A percentile compares a stretch with the other conserved stretches of the same genome.
phyloP scores from a whole-genome alignment of 2,113 vertebrate genomes.

The Myiagra hebetior region DNA sequence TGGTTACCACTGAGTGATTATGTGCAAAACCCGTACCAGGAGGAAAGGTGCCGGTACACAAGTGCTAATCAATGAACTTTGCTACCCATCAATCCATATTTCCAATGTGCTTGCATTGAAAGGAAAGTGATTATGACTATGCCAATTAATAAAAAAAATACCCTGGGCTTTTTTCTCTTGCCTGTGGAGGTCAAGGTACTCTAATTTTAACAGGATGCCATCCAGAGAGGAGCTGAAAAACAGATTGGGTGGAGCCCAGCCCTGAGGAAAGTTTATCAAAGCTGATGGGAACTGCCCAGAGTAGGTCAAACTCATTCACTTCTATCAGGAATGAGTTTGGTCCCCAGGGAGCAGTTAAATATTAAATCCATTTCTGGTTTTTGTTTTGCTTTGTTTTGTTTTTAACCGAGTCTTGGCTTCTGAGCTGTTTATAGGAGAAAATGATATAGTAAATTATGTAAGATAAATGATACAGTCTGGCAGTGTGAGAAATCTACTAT shows the following conservation, averaged over 20 bases:
- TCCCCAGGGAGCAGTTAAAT: neutral
- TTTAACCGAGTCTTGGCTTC: slow-evolving; percentile 28
- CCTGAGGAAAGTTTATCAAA: neutral
- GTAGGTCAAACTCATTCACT: slow-evolving; percentile 16
- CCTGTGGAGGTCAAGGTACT: slow-evolving; percentile 4
- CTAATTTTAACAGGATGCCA: slow-evolving; percentile 4
- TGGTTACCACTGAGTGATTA: neutral
- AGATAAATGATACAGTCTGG: slow-evolving; percentile 44
- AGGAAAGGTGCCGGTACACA: neutral
- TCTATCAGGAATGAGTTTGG: neutral
- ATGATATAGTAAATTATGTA: slow-evolving; percentile 54
- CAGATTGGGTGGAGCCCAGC: neutral
- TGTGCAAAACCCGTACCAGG: neutral
- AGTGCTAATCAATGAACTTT: slow-evolving; percentile 39
- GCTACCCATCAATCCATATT: slow-evolving; percentile 13
- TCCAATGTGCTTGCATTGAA: neutral
- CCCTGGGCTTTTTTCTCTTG: neutral
- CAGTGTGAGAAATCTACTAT: slow-evolving; percentile 59
- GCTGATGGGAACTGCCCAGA: slow-evolving; percentile 15
- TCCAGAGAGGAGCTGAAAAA: neutral
- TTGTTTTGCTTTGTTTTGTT: slow-evolving; percentile 16
- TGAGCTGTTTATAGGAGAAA: slow-evolving; percentile 61
- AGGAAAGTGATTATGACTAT: slow-evolving; percentile 1
- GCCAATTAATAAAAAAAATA: slow-evolving; percentile 41
- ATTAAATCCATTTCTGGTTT: slow-evolving; percentile 57